Evolutionary conservation across 2,888 invertebrate species (phyloP), one percentile per base, ranked within the genome.

Genomic region (Cryptocephalus primarius): DNA sequence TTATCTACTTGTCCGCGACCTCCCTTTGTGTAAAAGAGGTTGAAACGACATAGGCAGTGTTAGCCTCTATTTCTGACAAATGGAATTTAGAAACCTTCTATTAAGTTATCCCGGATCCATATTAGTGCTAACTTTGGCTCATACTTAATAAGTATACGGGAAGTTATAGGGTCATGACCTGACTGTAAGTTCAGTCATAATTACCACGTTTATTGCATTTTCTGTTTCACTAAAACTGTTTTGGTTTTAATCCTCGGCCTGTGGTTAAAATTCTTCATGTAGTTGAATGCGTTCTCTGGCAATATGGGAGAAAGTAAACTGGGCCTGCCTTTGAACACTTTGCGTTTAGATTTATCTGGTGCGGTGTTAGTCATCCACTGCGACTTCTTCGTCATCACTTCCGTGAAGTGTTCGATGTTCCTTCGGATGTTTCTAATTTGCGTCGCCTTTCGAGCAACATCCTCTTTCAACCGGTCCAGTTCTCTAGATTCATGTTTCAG

Each of bases 401-500:
- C 39, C 22, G 44, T 38, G 32, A 42, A 12, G 31, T 33, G 42
- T 12, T 48, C 48, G 12, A 48, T 49, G 36, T 46, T 43, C 45
- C 49, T 54, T 32, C 54, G 46, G 22, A 51, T 52, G 38, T 50
- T 50, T 31, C 53, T 48, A 9, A 55, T 53, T 39, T 58, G 52
- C 39, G 50, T 48, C 1, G 51, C 50, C 32, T 51, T 55, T 8
- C 38, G 43, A 8, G 49, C 54, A 34, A 57, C 57, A 14, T 60
- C 56, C 9, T 48, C 39, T 44, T 57, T 55, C 8, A 58, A 43
- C 8, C 50, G 48, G 8, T 60, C 47, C 8, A 61, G 40, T 48
- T 55, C 50, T n/a, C 41, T 45, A 36, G 51, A 50, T n/a, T 53
- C 44, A 14, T 66, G 62, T 39, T 68, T 67, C 42, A 68, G 64